phyloP scores from a whole-genome alignment of 2,113 vertebrate genomes.

The Apus apus region DNA sequence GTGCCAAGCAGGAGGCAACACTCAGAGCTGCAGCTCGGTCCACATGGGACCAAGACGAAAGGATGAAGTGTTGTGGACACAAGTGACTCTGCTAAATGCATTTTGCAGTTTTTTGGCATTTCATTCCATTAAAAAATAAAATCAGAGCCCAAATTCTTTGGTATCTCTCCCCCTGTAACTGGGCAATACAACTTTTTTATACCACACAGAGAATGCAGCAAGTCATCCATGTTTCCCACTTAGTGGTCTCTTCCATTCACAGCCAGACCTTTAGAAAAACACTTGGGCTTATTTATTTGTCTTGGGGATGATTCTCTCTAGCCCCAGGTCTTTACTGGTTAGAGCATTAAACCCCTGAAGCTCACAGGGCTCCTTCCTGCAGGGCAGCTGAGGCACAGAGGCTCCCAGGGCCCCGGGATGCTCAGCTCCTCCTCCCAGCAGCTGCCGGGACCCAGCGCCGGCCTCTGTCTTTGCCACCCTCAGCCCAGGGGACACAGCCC shows the following conservation, averaged over 20 bases:
- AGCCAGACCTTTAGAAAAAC: not conserved
- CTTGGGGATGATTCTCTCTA: not conserved
- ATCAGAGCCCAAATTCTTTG: not conserved
- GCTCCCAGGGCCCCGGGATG: not conserved
- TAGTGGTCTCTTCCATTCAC: not conserved
- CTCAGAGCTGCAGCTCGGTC: not conserved
- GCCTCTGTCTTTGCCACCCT: not conserved
- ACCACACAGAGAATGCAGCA: not conserved
- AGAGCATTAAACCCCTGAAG: not conserved
- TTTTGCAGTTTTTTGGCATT: not conserved
- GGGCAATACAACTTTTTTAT: not conserved
- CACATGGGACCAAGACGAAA: not conserved
- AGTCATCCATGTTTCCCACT: not conserved
- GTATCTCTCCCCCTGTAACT: not conserved
- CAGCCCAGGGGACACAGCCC: not conserved
- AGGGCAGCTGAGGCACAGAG: not conserved
- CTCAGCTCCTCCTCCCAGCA: not conserved
- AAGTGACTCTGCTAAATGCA: not conserved
- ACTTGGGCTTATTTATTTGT: not conserved
- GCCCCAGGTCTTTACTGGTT: not conserved
- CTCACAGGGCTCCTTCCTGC: not conserved
- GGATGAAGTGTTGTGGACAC: not conserved
- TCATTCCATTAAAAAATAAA: not conserved
- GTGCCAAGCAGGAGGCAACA: not conserved
- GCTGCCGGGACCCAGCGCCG: accelerated